Conservation (phyloP, 2,797 vertebrate species). For the Atherinosoma microstoma region DNA sequence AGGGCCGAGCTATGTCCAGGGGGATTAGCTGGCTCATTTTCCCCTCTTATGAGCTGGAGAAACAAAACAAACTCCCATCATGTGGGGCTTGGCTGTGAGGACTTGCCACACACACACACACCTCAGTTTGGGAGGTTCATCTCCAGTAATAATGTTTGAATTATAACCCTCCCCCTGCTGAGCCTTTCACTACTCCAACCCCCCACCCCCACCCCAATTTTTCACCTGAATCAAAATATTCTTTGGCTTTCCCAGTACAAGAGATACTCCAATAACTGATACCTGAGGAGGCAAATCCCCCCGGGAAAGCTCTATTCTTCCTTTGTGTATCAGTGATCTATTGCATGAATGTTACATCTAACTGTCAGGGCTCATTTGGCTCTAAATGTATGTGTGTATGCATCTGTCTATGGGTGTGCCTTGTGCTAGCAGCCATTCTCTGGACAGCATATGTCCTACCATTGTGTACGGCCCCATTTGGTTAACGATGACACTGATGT, state of each 20-base stretch:
- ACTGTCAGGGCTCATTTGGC: slow-evolving; percentile 58
- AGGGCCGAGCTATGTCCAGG: slow-evolving; percentile 55
- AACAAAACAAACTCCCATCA: slow-evolving; percentile 77
- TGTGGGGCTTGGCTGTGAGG: slow-evolving; percentile 45
- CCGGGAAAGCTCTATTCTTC: slow-evolving; percentile 69
- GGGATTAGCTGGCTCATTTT: slow-evolving; percentile 79
- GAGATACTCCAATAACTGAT: slow-evolving; percentile 76
- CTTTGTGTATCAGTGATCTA: slow-evolving; percentile 48
- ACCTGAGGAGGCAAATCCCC: slow-evolving; percentile 56
- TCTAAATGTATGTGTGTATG: slow-evolving; percentile 38
- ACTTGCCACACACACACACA: slow-evolving; percentile 50
- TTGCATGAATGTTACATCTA: slow-evolving; percentile 68
- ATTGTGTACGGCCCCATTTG: slow-evolving; percentile 79
- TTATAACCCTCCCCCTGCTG: slow-evolving; percentile 37
- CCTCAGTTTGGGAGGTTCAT: slow-evolving; percentile 49
- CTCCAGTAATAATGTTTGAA: slow-evolving; percentile 51
- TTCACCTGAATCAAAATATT: slow-evolving; percentile 73
- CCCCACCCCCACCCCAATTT: slow-evolving; percentile 30
- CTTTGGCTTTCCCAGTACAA: slow-evolving; percentile 40
- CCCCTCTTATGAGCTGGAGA: slow-evolving; percentile 69
- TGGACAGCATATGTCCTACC: slow-evolving; percentile 74
- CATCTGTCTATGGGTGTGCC: slow-evolving; percentile 68
- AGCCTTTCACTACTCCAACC: slow-evolving; percentile 28
- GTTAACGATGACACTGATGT: slow-evolving; percentile 78
- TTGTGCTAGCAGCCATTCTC: slow-evolving; percentile 64